Evolutionary conservation across 1,140 invertebrate species (phyloP).

Genomic region (Nasonia giraulti): DNA sequence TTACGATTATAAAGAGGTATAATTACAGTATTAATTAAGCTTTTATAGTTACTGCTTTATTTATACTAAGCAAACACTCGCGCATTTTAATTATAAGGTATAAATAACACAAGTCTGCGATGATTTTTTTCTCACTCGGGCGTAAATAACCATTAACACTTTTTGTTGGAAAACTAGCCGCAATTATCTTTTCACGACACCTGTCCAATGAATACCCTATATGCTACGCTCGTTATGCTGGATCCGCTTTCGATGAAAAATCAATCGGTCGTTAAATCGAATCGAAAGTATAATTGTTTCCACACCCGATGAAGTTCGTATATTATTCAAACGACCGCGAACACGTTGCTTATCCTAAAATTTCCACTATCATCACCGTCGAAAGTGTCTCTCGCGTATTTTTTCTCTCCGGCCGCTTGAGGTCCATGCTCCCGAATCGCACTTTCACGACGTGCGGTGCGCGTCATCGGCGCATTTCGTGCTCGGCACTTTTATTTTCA

Average conservation of each 20-base stretch:
- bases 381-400: background rate
- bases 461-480: slow-evolving; percentile 13
- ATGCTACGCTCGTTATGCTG: background rate
- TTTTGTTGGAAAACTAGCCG: background rate
- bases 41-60: slow-evolving; percentile 16
- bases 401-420: background rate
- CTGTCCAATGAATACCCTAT: background rate
- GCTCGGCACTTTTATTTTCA: slow-evolving; percentile 19
- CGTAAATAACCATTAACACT: background rate
- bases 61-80: slow-evolving; percentile 3
- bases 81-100: slow-evolving; percentile 11
- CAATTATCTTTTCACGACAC: background rate
- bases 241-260: too few species aligned
- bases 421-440: slow-evolving; percentile 7
- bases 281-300: background rate
- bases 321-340: background rate
- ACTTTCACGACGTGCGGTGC: slow-evolving; percentile 8
- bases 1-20: slow-evolving; percentile 9
- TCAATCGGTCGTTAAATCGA: too few species aligned
- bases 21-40: slow-evolving; percentile 24
- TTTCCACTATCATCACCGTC: background rate
- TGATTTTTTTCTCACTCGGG: background rate
- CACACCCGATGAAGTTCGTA: background rate
- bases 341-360: background rate
- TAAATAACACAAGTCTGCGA: background rate